Evolutionary conservation across 2,888 invertebrate genomes (phyloP), one percentile per base, ranked within the genome.

Genomic region (Tinea trinotella): DNA sequence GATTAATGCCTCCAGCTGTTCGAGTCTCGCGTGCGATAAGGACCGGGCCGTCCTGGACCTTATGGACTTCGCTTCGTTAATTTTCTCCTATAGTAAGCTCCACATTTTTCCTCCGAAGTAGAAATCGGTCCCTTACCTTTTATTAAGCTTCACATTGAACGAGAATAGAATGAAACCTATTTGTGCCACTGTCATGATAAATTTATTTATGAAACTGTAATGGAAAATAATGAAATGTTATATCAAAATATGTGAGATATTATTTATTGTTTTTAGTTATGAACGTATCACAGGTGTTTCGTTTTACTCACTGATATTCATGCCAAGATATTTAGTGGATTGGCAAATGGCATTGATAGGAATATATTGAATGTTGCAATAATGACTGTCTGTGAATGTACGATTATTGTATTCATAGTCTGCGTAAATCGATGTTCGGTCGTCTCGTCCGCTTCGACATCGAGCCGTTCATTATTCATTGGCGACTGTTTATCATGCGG

Each of bases 1-100:
- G 70, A 70, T 70, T 68, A 68, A 69, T 68, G 68, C 60, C 56
- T 56, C 56, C 61, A 58, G 54, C 53, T 40, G 53, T 36, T 53
- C 52, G 52, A 22, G 34, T 22, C 53, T 53, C 40, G 44, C 53
- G 20, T 34, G 24, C 53, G 36, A 40, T 53, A 36, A 53, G 13
- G 19, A 50, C n/a, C 52, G 18, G 13, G 35, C 34, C 24, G 24
- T 9, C 13, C 30, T 15, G 24, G 18, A 36, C 35, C 13, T 35
- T 52, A 52, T 52, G 12, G 34, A 36, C 52, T 36, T 35, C 19
- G 46, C 10, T 46, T 46, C 46, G 46, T 46, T 46, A 46, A 46
- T 46, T 46, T 19, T 46, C 40, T 40, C 40, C 13, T 40, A 40
- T 15, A 40, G 40, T 40, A 40, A 40, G 40, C 40, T 40, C 13